A percentile compares a stretch with the other conserved stretches of the same genome.
phyloP scores from a whole-genome alignment of 2,888 invertebrate species.

The Entomobrya proxima region DNA sequence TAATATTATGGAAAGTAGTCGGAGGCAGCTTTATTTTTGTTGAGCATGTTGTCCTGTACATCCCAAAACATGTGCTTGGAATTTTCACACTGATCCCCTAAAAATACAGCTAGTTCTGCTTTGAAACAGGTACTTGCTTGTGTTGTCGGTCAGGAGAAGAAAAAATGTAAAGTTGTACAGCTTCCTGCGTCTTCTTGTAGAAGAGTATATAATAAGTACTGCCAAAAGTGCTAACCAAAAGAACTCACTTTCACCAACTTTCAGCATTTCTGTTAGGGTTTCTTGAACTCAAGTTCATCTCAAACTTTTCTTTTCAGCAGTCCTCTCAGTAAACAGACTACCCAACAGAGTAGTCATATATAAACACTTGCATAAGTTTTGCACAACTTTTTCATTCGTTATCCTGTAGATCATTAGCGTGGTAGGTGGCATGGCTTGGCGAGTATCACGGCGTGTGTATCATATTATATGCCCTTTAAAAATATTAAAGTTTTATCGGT shows the following conservation, averaged over 20 bases:
- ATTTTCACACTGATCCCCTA: no score
- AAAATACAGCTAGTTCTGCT: not conserved
- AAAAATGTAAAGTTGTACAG: not conserved
- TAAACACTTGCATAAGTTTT: not conserved
- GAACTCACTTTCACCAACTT: constrained; percentile 26
- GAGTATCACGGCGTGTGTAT: not conserved
- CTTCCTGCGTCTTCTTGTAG: not conserved
- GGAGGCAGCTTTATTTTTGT: no score
- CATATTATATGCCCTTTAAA: not conserved
- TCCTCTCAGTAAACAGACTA: no score
- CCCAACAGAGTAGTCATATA: not conserved
- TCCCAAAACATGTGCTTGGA: no score
- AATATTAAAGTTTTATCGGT: not conserved
- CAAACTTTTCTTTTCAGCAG: no score
- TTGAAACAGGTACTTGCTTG: constrained; percentile 43
- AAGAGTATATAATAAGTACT: not conserved
- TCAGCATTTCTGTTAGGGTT: constrained; percentile 11
- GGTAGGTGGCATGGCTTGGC: no score
- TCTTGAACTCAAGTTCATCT: constrained; percentile 47
- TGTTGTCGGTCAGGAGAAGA: not conserved
- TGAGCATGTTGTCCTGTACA: no score
- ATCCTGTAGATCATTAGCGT: not conserved
- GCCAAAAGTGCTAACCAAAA: not conserved
- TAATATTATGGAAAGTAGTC: no score
- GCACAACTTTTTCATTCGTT: not conserved